A percentile compares a stretch with the other conserved stretches of the same genome.
Evolutionary conservation across 2,797 vertebrate species (phyloP).

Genomic region (Oreochromis mossambicus): DNA sequence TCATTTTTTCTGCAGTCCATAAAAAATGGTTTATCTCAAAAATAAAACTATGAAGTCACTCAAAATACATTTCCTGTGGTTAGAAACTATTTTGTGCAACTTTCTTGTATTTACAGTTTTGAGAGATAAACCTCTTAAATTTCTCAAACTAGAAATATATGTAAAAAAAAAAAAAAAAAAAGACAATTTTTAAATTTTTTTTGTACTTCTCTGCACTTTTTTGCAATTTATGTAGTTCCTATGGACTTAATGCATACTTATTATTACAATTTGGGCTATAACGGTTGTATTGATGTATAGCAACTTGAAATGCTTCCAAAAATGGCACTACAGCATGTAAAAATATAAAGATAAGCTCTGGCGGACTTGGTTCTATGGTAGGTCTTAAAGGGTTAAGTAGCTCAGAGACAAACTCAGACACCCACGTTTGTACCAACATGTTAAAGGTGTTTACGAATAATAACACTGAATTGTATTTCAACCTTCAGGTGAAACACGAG

Average conservation of each 20-base stretch:
- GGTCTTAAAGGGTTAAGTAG: not conserved
- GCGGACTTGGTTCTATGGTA: rapidly evolving
- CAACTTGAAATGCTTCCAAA: not conserved
- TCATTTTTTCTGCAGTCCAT: not conserved
- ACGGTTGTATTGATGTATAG: not conserved
- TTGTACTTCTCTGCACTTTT: not conserved
- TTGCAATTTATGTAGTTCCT: not conserved
- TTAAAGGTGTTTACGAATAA: not conserved
- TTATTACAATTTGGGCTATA: not conserved
- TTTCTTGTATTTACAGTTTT: not conserved
- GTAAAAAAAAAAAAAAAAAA: rapidly evolving
- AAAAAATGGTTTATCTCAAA: not conserved
- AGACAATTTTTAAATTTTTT: not conserved
- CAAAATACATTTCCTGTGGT: not conserved
- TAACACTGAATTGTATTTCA: not conserved
- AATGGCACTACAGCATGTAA: not conserved
- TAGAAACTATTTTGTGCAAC: not conserved
- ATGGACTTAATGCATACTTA: not conserved
- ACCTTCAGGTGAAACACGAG: not conserved
- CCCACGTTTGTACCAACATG: not conserved
- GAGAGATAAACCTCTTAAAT: rapidly evolving
- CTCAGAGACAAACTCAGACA: not conserved
- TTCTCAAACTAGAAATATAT: not conserved
- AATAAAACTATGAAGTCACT: not conserved
- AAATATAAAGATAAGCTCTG: not conserved